Conservation (phyloP, 1,140 invertebrate species). For the Listronotus bonariensis region DNA sequence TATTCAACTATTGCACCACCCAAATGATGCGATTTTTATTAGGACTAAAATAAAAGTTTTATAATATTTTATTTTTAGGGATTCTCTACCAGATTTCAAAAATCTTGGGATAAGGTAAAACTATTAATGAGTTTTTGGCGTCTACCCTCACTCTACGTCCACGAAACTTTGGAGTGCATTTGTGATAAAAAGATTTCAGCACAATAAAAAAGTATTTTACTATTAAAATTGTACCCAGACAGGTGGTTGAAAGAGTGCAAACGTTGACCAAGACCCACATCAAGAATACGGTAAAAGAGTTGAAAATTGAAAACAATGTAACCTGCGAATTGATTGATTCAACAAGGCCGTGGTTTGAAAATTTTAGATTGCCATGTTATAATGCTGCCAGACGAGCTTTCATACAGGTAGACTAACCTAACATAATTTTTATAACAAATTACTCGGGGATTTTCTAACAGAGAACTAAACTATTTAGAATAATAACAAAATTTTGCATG, state of each 20-base stretch:
- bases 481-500: no score
- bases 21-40: no score
- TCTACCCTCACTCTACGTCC: slow-evolving; percentile 47
- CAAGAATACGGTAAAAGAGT: slow-evolving; percentile 43
- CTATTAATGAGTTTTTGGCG: slow-evolving; percentile 54
- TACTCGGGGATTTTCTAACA: no score
- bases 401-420: slow-evolving; percentile 43
- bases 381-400: slow-evolving; percentile 50
- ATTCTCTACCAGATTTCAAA: slow-evolving; percentile 45
- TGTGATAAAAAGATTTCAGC: slow-evolving; percentile 48
- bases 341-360: slow-evolving; percentile 50
- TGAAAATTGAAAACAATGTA: slow-evolving; percentile 48
- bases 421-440: neutral
- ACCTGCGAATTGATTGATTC: slow-evolving; percentile 40
- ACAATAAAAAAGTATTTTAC: slow-evolving; percentile 50
- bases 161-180: slow-evolving; percentile 46
- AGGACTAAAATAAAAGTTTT: no score
- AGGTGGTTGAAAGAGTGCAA: slow-evolving; percentile 43
- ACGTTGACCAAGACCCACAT: slow-evolving; percentile 41
- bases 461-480: no score
- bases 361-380: slow-evolving; percentile 46
- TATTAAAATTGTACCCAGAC: slow-evolving; percentile 52
- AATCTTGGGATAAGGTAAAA: slow-evolving; percentile 51
- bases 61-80: slow-evolving; percentile 35
- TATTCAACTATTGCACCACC: no score